Conservation (phyloP, 1,140 invertebrate species). For the Aethina tumida region DNA sequence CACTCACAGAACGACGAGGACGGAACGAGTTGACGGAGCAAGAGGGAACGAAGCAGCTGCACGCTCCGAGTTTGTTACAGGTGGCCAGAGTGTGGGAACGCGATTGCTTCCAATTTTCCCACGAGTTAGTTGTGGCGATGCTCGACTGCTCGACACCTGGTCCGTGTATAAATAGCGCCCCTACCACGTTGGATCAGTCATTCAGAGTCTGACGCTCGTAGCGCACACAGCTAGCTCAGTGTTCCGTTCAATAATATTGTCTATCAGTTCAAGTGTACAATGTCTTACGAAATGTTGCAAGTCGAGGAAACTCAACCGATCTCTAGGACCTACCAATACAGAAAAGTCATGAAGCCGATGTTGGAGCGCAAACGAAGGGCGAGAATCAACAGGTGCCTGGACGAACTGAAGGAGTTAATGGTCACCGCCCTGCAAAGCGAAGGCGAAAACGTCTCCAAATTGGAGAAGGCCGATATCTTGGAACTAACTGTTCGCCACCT, state of each 20-base stretch:
- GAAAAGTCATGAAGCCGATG: slow-evolving; percentile 93
- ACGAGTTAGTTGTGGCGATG: slow-evolving; percentile 37
- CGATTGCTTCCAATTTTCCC: slow-evolving; percentile 47
- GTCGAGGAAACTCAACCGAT: slow-evolving; percentile 37
- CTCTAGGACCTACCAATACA: slow-evolving; percentile 80
- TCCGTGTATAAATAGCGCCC: slow-evolving; percentile 42
- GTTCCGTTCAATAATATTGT: slow-evolving; percentile 3
- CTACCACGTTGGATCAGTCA: slow-evolving; percentile 25
- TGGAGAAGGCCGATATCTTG: slow-evolving; percentile 95
- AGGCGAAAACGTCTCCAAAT: slow-evolving; percentile 79
- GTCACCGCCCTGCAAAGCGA: slow-evolving; percentile 74
- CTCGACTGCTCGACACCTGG: slow-evolving; percentile 38
- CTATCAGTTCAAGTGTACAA: slow-evolving; percentile 6
- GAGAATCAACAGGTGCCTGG: slow-evolving; percentile 86
- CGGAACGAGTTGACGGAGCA: slow-evolving; percentile 6
- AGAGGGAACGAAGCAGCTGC: slow-evolving; percentile 26
- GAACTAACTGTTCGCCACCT: slow-evolving; percentile 89
- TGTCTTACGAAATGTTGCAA: slow-evolving; percentile 3
- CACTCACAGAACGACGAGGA: slow-evolving; percentile 4
- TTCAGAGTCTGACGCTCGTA: slow-evolving; percentile 15
- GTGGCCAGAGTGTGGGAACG: slow-evolving; percentile 47
- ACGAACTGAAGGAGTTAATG: slow-evolving; percentile 87
- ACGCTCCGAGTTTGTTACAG: slow-evolving; percentile 33
- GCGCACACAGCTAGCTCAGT: slow-evolving; percentile 9
- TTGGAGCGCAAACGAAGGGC: slow-evolving; percentile 87